A percentile compares a stretch with the other conserved stretches of the same genome.
Conservation (phyloP, 1,140 invertebrate genomes). For the Trichomalopsis sarcophagae region DNA sequence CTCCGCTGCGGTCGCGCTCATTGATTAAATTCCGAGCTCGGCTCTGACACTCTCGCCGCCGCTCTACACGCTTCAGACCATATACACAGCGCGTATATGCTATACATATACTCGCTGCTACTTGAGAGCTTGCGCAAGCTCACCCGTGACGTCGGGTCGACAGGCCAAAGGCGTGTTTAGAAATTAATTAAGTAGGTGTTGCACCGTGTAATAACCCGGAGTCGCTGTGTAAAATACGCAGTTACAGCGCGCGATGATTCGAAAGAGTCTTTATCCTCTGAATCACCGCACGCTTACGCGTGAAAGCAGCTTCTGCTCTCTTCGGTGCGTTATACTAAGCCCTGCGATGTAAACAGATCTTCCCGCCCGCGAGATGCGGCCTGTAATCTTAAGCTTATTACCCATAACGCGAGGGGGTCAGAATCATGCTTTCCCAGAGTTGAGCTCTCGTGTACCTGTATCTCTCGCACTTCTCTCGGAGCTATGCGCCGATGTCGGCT, state of each 20-base stretch:
- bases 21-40: conserved; percentile 56
- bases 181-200: neutral
- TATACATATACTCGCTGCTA: neutral
- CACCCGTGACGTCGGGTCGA: neutral
- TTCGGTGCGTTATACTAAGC: too few relatives aligned
- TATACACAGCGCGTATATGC: neutral
- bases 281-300: too few relatives aligned
- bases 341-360: neutral
- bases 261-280: neutral
- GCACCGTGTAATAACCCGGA: neutral
- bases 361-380: neutral
- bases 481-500: too few relatives aligned
- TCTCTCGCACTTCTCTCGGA: too few relatives aligned
- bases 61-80: neutral
- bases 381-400: conserved; percentile 58
- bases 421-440: too few relatives aligned
- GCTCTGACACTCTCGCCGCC: neutral
- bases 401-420: conserved; percentile 44
- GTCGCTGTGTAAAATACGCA: too few relatives aligned
- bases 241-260: neutral
- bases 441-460: too few relatives aligned
- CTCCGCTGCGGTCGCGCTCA: conserved; percentile 31
- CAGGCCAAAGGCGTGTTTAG: neutral
- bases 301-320: too few relatives aligned
- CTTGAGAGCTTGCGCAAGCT: neutral